Conservation (phyloP, 2,888 invertebrate species). For the Dryobotodes eremita region DNA sequence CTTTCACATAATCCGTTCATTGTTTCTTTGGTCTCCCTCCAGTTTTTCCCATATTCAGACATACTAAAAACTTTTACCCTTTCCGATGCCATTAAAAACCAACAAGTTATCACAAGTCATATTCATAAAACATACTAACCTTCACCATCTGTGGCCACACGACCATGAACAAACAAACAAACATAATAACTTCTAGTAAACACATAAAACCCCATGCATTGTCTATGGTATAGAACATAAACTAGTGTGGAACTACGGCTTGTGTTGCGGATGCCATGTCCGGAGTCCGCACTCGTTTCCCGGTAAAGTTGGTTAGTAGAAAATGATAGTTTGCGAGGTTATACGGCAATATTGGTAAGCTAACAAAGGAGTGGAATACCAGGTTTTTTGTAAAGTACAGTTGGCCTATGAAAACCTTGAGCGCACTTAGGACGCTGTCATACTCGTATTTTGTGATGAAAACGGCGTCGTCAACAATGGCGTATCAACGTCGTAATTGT, state of each 20-base stretch:
- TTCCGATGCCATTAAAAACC: not conserved
- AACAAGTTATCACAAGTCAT: not conserved
- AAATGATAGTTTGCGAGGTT: conserved; percentile 33
- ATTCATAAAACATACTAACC: not conserved
- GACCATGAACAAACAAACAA: conserved; percentile 40
- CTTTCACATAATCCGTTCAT: not conserved
- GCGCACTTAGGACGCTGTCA: not conserved
- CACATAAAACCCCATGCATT: conserved; percentile 43
- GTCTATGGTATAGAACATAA: conserved; percentile 36
- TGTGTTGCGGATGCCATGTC: conserved; percentile 38
- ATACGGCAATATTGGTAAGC: not conserved
- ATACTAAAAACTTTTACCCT: not conserved
- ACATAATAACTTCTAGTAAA: conserved; percentile 32
- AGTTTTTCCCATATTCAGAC: no score
- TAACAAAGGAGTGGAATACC: not conserved
- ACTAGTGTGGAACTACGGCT: conserved; percentile 35
- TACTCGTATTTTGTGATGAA: no score
- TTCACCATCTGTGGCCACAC: not conserved
- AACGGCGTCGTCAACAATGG: no score
- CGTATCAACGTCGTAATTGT: no score
- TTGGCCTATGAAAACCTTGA: not conserved
- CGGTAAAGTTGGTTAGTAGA: conserved; percentile 37
- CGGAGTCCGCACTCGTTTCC: conserved; percentile 40
- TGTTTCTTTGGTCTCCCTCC: not conserved
- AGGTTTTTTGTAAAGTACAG: not conserved